Base-by-base conservation (phyloP, 2,888 invertebrate species). In the Cheilosia scutellata region DNA sequence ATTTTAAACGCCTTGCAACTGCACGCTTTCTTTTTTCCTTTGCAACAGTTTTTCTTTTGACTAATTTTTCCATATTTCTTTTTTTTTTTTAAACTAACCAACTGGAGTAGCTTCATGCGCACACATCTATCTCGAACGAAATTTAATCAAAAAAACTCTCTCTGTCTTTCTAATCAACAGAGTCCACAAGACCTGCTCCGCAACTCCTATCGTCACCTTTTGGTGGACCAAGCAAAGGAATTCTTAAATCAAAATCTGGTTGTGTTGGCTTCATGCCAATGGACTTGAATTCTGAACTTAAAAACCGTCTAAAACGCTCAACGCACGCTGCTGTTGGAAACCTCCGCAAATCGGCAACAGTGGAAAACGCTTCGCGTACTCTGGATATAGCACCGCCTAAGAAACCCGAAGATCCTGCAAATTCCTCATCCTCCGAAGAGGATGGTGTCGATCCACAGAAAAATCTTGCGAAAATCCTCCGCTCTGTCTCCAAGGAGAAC, bases 251-350 rank as follows among this genome's bases (percentile, higher is more conserved):
- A 0, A 88, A 92, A 88, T 89, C 91, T 25, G 89, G 89, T 37
- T 89, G 90, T 74, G 90, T 91, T 71, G 89, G 91, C 87, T 89
- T 92, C 37, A 91, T 92, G 90, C 92, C 92, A 57, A 90, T 89
- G 72, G 92, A 92, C 88, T 88, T 92, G 37, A 92, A 90, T 88
- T 91, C 92, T 1, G 92, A 92, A 87, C 88, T 92, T 1, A 92
- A 92, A 88, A 92, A 91, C 87, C 92, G 92, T 16, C 87, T 92
- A 4, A 91, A 91, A 74, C 90, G 91, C 63, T 92, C 92, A 55
- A 91, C 91, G 0, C 91, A 92, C 77, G 92, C 92, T 0, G 90
- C 92, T 0, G 91, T 92, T 11, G 89, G 90, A 40, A 92, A 92
- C 89, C 87, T 92, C 9, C 89, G 91, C 20, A 92, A 92, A 71